phyloP scores from a whole-genome alignment of 2,797 vertebrate genomes.

The Sebastes minor region DNA sequence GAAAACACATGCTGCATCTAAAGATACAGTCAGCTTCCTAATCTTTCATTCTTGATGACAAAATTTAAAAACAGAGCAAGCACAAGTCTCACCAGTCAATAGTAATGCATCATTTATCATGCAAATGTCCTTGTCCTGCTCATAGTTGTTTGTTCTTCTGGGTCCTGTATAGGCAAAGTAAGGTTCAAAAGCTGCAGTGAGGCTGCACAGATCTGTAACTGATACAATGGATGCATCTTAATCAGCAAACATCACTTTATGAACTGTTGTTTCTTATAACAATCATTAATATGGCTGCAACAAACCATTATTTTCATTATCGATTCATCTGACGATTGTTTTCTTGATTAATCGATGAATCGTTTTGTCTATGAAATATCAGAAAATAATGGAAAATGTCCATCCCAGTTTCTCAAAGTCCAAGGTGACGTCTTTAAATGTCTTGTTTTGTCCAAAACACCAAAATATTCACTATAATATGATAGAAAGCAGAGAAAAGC shows the following conservation, averaged over 20 bases:
- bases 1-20: not conserved
- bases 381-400: no score
- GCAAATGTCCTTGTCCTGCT: constrained; percentile 16
- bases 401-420: no score
- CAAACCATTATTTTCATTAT: no score
- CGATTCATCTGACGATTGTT: no score
- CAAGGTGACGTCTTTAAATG: no score
- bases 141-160: constrained; percentile 7
- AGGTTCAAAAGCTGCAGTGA: not conserved
- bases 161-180: constrained; percentile 2
- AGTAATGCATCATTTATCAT: not conserved
- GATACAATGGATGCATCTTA: not conserved
- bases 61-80: not conserved
- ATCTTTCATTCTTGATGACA: not conserved
- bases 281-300: not conserved
- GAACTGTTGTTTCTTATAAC: not conserved
- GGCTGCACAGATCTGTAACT: not conserved
- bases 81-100: not conserved
- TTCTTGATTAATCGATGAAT: no score
- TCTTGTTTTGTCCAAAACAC: no score
- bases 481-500: no score
- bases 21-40: not conserved
- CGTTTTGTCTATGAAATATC: no score
- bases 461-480: no score
- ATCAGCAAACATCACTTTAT: not conserved